Evolutionary conservation across 2,888 invertebrate species (phyloP), one percentile per base, ranked within the genome.

Genomic region (Aplocera efformata): DNA sequence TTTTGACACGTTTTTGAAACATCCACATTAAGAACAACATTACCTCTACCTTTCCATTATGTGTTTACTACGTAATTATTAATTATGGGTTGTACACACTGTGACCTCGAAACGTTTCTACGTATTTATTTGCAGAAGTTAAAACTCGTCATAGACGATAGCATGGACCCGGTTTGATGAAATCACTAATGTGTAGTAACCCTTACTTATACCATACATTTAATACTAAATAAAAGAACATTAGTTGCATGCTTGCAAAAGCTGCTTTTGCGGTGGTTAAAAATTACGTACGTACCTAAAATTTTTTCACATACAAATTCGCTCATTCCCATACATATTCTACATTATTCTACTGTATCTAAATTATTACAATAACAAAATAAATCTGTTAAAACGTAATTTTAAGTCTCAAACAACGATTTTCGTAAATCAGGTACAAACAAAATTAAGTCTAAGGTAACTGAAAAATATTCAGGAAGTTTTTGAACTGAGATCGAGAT

Each of bases 391-490:
- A 71, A 73, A 74, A 81, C 74, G 66, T 79, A 82, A 76, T 72
- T 76, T 78, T 76, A 80, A 83, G 77, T 82, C 74, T 75, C 79
- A 70, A 78, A 75, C 72, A 79, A 79, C 72, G 64, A 65, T 66
- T 68, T 67, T 46, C 52, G 63, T 77, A 85, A 85, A 85, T 86
- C 86, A 86, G 86, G 86, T 86, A 86, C 86, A 84, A 86, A 85
- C 63, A 64, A 82, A 84, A 81, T 77, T 83, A 84, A 77, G 56
- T 74, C 82, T 83, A 86, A 75, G 86, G 86, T 88, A 88, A 86
- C 85, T 79, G 72, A 82, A 82, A 22, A 64, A 72, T 71, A 68
- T 69, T 74, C 65, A 75, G 81, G 81, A 83, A 83, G 78, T 76
- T 53, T 33, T 64, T 63, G 60, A 53, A 57, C 64, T 86, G 86